Evolutionary conservation across 2,797 vertebrate genomes (phyloP), one percentile per base, ranked within the genome.

Genomic region (Pangasius djambal): DNA sequence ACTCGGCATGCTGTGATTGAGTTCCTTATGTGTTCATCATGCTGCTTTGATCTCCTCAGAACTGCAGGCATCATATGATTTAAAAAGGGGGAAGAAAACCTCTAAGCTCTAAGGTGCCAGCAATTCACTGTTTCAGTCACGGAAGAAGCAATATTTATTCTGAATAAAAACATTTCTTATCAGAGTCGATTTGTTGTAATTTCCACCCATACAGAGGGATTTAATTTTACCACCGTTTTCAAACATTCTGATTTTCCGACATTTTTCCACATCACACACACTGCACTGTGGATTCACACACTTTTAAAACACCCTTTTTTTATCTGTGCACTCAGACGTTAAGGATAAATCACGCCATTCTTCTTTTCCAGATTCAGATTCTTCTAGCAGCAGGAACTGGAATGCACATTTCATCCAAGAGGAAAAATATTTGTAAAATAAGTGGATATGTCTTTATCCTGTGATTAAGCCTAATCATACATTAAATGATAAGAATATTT

Each of bases 81-180:
- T n/a, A n/a, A n/a, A n/a, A n/a, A n/a, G 9, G 4, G 31, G 31
- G 6, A 12, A 31, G 28, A 12, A n/a, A 3, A 48, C 5, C 37
- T 72, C 18, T 40, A 28, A 48, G 7, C 44, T 77, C 12, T 15
- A 50, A 20, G 0, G 22, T 20, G 18, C 25, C 52, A 25, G 52
- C 61, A 82, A 37, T 82, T 59, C 31, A 22, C 55, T 82, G 31
- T 59, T 61, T 61, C 55, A 37, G n/a, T 61, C 57, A 52, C 28
- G 5, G 25, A 67, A 84, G 7, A 28, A 50, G 40, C 8, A 28
- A 67, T 84, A 67, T 85, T 85, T 69, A 69, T 52, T 85, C 44
- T 52, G 16, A 85, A 52, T 70, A 12, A 50, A 70, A 85, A 85
- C 48, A 70, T 85, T 70, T 69, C 63, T 69, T 55, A 67, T 84